Conservation (phyloP, 2,888 invertebrate species). For the Drosophila infuscata region DNA sequence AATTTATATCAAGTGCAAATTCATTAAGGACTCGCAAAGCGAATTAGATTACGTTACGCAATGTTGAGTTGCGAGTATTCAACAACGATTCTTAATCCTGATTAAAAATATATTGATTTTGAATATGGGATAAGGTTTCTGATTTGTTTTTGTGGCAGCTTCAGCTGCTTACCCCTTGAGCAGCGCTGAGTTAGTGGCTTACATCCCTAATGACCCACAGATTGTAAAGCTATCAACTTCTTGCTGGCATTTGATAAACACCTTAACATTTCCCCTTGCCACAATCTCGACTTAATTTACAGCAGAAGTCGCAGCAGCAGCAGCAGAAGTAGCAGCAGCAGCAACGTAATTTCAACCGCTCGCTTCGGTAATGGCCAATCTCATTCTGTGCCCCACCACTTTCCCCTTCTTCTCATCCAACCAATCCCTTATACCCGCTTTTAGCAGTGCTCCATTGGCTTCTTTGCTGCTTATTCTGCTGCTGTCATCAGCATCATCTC, state of each 20-base stretch:
- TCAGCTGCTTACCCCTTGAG: neutral
- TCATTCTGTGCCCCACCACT: constrained; percentile 15
- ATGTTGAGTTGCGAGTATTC: neutral
- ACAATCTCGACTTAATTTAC: constrained; percentile 47
- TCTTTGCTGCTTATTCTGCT: constrained; percentile 20
- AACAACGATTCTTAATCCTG: neutral
- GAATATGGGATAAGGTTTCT: neutral
- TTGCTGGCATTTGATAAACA: constrained; percentile 45
- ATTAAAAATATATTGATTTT: neutral
- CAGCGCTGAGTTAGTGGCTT: neutral
- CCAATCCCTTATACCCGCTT: neutral
- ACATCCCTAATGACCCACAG: constrained; percentile 47
- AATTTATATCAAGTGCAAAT: neutral
- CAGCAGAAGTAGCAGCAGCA: constrained; percentile 12
- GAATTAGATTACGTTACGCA: neutral
- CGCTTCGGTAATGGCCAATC: constrained; percentile 36
- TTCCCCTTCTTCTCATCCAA: neutral
- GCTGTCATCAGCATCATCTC: constrained; percentile 56
- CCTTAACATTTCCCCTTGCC: constrained; percentile 39
- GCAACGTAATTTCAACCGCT: constrained; percentile 16
- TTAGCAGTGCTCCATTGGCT: constrained; percentile 20
- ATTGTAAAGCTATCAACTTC: constrained; percentile 31
- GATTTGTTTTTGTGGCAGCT: neutral
- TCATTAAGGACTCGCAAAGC: neutral
- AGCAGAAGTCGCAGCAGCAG: constrained; percentile 11